A percentile compares a stretch with the other conserved stretches of the same genome.
Evolutionary conservation across 2,797 vertebrate species (phyloP).

Genomic region (Alosa sapidissima): DNA sequence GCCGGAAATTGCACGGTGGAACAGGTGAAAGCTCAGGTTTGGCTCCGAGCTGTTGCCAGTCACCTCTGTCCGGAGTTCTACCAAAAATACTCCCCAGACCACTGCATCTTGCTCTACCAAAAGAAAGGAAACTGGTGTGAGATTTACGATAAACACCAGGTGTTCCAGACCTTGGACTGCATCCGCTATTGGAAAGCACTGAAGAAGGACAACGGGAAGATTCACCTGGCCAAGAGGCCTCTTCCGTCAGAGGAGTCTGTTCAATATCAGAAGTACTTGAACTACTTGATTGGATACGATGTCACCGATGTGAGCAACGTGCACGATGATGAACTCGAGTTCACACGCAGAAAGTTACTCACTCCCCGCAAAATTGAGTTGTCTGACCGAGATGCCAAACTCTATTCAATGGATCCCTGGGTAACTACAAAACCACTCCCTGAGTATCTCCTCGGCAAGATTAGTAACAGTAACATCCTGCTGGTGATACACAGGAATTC

Average conservation of each 20-base stretch:
- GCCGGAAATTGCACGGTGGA: constrained; percentile 92
- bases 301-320: constrained; percentile 96
- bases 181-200: constrained; percentile 91
- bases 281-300: constrained; percentile 92
- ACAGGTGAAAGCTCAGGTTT: constrained; percentile 94
- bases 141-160: constrained; percentile 96
- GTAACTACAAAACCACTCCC: constrained; percentile 85
- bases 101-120: constrained; percentile 93
- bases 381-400: constrained; percentile 80
- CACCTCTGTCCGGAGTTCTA: constrained; percentile 88
- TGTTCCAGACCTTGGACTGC: constrained; percentile 96
- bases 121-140: constrained; percentile 96
- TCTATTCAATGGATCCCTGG: constrained; percentile 97
- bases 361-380: constrained; percentile 90
- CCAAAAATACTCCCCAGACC: constrained; percentile 84
- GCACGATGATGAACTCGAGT: constrained; percentile 96
- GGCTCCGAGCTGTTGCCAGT: constrained; percentile 87
- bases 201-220: constrained; percentile 87
- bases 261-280: constrained; percentile 89
- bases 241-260: constrained; percentile 78
- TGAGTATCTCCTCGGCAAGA: constrained; percentile 87
- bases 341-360: constrained; percentile 90
- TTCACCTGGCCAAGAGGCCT: constrained; percentile 83
- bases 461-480: constrained; percentile 84
- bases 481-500: constrained; percentile 88